phyloP scores from a whole-genome alignment of 2,797 vertebrate species.

The Coregonus sp. region DNA sequence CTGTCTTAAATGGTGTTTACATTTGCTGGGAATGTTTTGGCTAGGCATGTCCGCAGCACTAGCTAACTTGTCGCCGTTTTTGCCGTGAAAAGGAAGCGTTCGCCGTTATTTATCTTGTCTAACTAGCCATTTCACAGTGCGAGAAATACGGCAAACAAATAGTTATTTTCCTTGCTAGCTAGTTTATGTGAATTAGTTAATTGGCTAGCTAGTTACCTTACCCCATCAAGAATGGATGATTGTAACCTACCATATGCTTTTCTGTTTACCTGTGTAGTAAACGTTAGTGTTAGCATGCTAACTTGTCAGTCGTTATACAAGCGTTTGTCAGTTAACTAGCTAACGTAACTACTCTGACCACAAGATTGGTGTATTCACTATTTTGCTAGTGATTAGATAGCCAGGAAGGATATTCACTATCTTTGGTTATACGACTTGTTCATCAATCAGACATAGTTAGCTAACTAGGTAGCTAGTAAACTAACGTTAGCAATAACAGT shows the following conservation, averaged over 20 bases:
- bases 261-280: background rate
- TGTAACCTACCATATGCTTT: too few species aligned
- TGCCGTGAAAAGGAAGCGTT: background rate
- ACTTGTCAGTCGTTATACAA: too few species aligned
- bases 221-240: background rate
- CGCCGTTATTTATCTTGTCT: background rate
- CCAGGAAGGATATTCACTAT: too few species aligned
- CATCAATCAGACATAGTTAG: too few species aligned
- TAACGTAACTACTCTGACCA: too few species aligned
- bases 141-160: background rate
- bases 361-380: too few species aligned
- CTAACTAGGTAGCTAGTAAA: too few species aligned
- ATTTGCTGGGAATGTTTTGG: background rate
- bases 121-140: background rate
- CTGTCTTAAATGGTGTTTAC: background rate
- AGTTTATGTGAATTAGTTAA: background rate
- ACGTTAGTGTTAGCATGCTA: too few species aligned
- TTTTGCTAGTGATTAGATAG: too few species aligned
- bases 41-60: background rate
- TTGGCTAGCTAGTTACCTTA: background rate
- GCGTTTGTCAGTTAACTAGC: too few species aligned
- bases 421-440: too few species aligned
- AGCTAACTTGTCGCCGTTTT: background rate
- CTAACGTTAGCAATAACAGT: too few species aligned
- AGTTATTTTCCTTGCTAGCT: background rate